These are phyloP conservation scores for Gallinago solitaria DNA, from an alignment of 2,797 vertebrate species.

Conservation along the genomic window DNA sequence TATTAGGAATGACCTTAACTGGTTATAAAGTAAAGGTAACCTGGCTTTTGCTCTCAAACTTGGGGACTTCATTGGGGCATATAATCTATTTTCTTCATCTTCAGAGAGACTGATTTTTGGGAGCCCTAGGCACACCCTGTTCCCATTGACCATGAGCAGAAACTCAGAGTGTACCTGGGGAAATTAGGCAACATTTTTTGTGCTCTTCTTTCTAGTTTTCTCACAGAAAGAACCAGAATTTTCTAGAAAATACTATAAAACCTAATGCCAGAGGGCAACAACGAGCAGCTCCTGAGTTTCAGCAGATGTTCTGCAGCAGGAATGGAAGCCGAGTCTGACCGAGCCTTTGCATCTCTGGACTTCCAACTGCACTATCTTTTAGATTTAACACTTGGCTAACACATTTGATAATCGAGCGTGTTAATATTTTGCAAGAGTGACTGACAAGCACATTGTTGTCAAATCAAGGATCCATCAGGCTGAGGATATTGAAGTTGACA, in stretches of 20 bases:
- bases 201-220: background rate
- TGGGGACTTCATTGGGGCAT: background rate
- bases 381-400: slow-evolving; percentile 40
- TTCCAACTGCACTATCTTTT: background rate
- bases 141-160: background rate
- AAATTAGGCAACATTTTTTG: accelerated
- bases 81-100: background rate
- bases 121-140: accelerated
- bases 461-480: slow-evolving; percentile 46
- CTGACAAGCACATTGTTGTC: slow-evolving; percentile 70
- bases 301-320: slow-evolving; percentile 5
- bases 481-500: slow-evolving; percentile 59
- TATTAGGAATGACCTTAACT: background rate
- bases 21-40: background rate
- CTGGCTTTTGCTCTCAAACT: background rate
- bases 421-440: slow-evolving; percentile 62
- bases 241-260: background rate
- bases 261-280: background rate
- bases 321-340: background rate
- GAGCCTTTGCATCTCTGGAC: background rate
- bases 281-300: background rate
- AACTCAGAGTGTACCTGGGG: accelerated
- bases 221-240: background rate
- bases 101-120: background rate
- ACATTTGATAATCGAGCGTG: slow-evolving; percentile 29